Conservation (phyloP, 2,888 invertebrate species). For the Ophion ellenae region DNA sequence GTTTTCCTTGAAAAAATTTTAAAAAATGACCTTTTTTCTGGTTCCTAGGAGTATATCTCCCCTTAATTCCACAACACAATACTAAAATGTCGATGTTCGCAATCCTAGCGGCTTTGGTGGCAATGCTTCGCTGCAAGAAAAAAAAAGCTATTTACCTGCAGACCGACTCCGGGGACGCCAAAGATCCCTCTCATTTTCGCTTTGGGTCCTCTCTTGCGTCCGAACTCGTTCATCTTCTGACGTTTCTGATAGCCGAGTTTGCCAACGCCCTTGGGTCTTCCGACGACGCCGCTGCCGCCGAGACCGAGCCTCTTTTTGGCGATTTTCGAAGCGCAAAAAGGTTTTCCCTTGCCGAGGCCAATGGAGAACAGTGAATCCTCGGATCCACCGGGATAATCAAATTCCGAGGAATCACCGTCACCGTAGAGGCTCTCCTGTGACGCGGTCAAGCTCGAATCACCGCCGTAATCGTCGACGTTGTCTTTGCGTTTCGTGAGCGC, state of each 20-base stretch:
- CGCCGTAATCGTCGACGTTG: constrained; percentile 88
- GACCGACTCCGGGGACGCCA: constrained; percentile 91
- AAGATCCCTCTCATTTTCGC: constrained; percentile 94
- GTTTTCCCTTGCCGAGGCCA: constrained; percentile 93
- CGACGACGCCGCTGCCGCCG: constrained; percentile 82
- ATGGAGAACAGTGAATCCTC: constrained; percentile 84
- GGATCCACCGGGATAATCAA: constrained; percentile 83
- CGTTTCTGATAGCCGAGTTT: constrained; percentile 91
- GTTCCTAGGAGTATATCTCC: too few relatives aligned
- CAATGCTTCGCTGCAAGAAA: background rate
- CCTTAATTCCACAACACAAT: too few relatives aligned
- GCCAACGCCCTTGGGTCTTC: constrained; percentile 89
- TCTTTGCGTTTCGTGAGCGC: constrained; percentile 85
- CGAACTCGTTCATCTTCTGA: constrained; percentile 90
- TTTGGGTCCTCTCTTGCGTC: constrained; percentile 93
- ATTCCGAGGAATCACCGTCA: constrained; percentile 84
- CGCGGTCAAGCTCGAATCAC: constrained; percentile 86
- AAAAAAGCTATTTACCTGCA: constrained; percentile 85
- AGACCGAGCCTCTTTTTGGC: constrained; percentile 91
- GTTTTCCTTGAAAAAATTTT: too few relatives aligned
- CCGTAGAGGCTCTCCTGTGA: constrained; percentile 88
- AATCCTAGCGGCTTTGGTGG: too few relatives aligned
- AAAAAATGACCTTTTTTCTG: too few relatives aligned
- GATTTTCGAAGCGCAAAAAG: constrained; percentile 90
- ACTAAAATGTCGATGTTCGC: too few relatives aligned